Base-by-base conservation (phyloP, 2,888 invertebrate species). In the Philhelius pedissequus region DNA sequence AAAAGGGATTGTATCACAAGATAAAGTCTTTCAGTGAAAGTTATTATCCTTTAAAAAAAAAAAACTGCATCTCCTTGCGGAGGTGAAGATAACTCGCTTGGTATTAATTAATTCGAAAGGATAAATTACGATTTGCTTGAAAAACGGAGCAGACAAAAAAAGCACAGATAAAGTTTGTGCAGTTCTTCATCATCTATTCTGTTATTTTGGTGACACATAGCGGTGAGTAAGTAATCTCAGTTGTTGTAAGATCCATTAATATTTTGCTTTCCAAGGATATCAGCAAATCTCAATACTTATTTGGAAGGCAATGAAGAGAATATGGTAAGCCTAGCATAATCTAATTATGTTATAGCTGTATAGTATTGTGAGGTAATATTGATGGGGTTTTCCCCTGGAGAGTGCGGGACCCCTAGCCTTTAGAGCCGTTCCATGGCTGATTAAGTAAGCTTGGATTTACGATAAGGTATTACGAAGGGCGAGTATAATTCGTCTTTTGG, bases 101-200 rank as follows among this genome's bases (percentile, higher is more conserved):
- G 52, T 54, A 84, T 84, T 84, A 84, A 84, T 84, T 84, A 84
- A 80, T 84, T 80, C 76, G 66, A 62, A 68, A 80, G 84, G 80
- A 80, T 75, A 84, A 60, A 76, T 75, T 75, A 66, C 40, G 80
- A 54, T 84, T 75, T 54, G 43, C 52, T 74, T 74, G 27, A 48
- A 69, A 15, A n/a, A 35, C 22, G 7, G 4, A 35, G 6, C 18
- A 56, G 32, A 18, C 4, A 8, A 52, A 50, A 40, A 56, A 13
- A 22, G 13, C 56, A 35, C 9, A 15, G 30, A 35, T 25, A 35
- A 79, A 79, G 70, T 73, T 77, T 22, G 22, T 74, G 56, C 64
- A 75, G 38, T 75, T 83, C 75, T 79, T 70, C 62, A 74, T 69
- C 11, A 40, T 48, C 52, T 66, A 32, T 32, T 27, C 7, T 35